Base-by-base conservation (phyloP, 2,888 invertebrate genomes). In the Drosophila sordidapex region DNA sequence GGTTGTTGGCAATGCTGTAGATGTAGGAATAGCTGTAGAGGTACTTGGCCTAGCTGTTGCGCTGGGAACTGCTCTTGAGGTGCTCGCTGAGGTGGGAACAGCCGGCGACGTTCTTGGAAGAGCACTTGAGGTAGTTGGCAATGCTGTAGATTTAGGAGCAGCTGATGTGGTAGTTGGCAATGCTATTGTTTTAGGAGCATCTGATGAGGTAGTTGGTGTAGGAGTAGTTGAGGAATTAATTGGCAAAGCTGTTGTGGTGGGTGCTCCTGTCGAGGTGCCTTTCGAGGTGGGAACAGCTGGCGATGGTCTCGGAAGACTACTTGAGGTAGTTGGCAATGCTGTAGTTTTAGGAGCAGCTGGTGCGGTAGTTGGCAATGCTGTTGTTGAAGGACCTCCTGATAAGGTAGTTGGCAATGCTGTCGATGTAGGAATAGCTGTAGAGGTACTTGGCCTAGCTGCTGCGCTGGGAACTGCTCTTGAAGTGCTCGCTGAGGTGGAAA, bases 281-380 rank as follows among this genome's bases (percentile, higher is more conserved):
- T 31, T 31, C 31, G 31, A 33, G 6, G 21, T 57, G 1, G 63
- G 21, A 29, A 25, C 29, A 0, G 38, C 7, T 25, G 63, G 53
- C 1, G 10, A n/a, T n/a, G 40, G 1, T n/a, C 2, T 21, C 10
- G 40, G 40, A 40, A 40, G 40, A 40, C 1, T 4, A 3, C 3
- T 61, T 11, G 54, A 35, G 13, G 15, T 15, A 0, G 21, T 13
- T 61, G 2, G 68, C 15, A 31, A 13, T n/a, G 33, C 33, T 5
- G 57, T 25, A 2, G 43, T 27, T 0, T 29, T 27, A 3, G 52
- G 4, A 2, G 25, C 13, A 0, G 51, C 36, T 15, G 62, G 35
- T 2, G 67, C 21, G 4, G 62, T 54, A 0, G 43, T 31, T 31
- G 58, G 25, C 31, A 10, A 60, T 8, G 43, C 58, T 40, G 59